phyloP scores from a whole-genome alignment of 2,113 vertebrate species.

The Catagonus wagneri region DNA sequence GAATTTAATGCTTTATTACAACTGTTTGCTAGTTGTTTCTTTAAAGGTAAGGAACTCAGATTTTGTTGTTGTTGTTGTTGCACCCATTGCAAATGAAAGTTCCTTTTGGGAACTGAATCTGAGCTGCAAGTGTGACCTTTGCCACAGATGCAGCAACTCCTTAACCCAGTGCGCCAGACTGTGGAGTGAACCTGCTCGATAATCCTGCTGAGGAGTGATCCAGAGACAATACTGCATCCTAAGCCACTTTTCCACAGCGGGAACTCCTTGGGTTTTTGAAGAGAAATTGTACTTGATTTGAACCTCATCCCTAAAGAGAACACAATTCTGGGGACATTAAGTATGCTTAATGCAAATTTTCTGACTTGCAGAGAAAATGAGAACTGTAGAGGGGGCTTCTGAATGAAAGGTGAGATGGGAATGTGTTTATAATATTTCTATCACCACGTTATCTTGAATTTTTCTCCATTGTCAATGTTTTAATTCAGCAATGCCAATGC shows the following conservation, averaged over 20 bases:
- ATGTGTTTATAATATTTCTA: neutral
- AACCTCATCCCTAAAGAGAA: neutral
- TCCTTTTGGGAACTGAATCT: no score
- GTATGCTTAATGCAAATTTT: constrained; percentile 34
- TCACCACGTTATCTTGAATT: neutral
- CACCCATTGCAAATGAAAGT: no score
- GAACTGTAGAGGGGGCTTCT: neutral
- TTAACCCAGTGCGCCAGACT: no score
- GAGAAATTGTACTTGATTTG: neutral
- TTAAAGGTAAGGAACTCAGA: neutral
- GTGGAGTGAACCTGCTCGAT: no score
- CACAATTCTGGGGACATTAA: neutral
- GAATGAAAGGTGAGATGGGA: neutral
- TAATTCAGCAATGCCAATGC: neutral
- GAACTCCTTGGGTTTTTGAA: neutral
- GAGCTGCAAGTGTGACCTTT: no score
- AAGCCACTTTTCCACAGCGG: no score
- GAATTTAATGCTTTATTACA: constrained; percentile 14
- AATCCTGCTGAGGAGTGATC: no score
- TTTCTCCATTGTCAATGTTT: neutral
- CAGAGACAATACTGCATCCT: no score
- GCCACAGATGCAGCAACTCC: no score
- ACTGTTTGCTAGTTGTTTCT: neutral
- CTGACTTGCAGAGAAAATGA: constrained; percentile 38
- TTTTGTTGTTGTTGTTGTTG: no score